Evolutionary conservation across 2,113 vertebrate species (phyloP), one percentile per base, ranked within the genome.

Genomic region (Condylura cristata): DNA sequence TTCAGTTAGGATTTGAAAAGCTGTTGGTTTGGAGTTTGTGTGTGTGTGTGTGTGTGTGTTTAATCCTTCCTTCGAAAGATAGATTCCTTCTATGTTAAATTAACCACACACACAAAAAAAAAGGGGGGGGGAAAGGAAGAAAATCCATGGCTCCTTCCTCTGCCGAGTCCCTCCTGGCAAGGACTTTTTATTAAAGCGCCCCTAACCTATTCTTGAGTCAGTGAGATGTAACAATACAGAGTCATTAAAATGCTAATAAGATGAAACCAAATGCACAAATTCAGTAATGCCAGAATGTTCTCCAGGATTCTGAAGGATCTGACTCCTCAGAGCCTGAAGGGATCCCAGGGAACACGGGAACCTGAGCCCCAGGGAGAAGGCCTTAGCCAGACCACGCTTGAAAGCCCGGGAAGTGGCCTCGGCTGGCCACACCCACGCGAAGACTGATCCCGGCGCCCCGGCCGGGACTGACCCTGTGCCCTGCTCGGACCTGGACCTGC

Each of bases 221-320:
- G 12, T 78, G 89, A 81, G 80, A 82, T 89, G 60, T 94, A 82
- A 70, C 83, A 96, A 56, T 92, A 39, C 56, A 44, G 63, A 95
- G 70, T 90, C 84, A 97, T 97, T 96, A 96, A 96, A 93, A 97
- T 97, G 95, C 94, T 96, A 97, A 97, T 92, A 81, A 96, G 91
- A 87, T 66, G 80, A 90, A 94, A 91, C 46, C 3, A 13, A 91
- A 94, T 80, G 86, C 86, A 95, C 63, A 89, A 95, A 96, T 90
- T 79, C 66, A 84, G 24, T 89, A 39, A 80, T 74, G 81, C 82
- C 80, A 75, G 48, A 70, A 70, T 71, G 6, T 93, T 93, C 89
- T 89, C 60, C 81, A 75, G 71, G 65, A 86, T 96, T 94, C 91
- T 83, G 26, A 83, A 92, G 78, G 72, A n/a, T 58, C 74, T 83